Conservation (phyloP, 2,113 vertebrate species). For the Colius striatus region DNA sequence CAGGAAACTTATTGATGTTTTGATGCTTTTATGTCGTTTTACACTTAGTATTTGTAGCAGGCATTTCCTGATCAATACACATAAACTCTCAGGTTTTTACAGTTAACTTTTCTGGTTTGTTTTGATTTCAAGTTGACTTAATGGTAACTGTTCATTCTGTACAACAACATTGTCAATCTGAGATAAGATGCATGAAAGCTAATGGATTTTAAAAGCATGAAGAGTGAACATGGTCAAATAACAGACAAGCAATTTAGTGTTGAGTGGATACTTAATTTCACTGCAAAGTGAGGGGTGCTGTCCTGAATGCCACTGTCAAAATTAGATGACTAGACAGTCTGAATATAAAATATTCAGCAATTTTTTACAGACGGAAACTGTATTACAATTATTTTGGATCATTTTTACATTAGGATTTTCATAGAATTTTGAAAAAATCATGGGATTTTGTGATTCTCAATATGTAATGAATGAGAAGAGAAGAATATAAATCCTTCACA, state of each 20-base stretch:
- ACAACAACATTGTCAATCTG: background rate
- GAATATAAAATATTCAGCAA: background rate
- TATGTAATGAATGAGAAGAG: background rate
- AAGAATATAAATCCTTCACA: background rate
- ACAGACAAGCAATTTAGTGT: background rate
- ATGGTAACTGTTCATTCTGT: background rate
- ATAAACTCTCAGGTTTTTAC: background rate
- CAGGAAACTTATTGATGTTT: background rate
- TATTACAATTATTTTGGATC: background rate
- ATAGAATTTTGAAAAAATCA: background rate
- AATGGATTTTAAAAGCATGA: conserved; percentile 49
- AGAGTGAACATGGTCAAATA: background rate
- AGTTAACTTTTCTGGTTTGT: background rate
- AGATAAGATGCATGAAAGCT: background rate
- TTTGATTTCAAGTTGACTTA: conserved; percentile 26
- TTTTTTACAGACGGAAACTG: background rate
- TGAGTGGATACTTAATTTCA: conserved; percentile 17
- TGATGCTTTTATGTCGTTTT: background rate
- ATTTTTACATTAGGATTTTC: background rate
- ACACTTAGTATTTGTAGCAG: background rate
- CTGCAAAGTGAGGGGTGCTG: background rate
- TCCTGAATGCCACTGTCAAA: background rate
- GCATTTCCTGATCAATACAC: background rate
- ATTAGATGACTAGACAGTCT: background rate
- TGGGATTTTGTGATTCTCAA: background rate